Conservation (phyloP, 2,888 invertebrate genomes). For the Ormyrus rosae region DNA sequence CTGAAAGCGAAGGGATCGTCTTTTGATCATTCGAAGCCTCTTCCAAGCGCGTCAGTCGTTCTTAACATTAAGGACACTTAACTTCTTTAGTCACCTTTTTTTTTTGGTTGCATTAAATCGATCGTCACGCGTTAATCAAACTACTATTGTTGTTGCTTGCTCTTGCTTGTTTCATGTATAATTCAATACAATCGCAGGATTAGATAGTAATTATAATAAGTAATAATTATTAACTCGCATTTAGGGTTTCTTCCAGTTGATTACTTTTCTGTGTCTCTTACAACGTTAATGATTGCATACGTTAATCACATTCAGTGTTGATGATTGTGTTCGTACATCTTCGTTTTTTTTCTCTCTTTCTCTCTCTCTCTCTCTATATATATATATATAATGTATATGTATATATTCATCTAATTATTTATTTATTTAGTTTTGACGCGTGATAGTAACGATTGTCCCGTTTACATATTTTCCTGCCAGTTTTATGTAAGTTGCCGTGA, state of each 20-base stretch:
- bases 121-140: conserved; percentile 61
- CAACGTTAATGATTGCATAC: conserved; percentile 60
- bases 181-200: conserved; percentile 18
- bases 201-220: conserved; percentile 21
- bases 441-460: conserved; percentile 36
- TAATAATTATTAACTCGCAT: conserved; percentile 32
- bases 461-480: neutral
- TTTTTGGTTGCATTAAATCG: conserved; percentile 19
- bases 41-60: conserved; percentile 61
- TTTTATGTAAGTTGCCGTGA: conserved; percentile 27
- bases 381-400: too few species aligned
- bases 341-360: conserved; percentile 1
- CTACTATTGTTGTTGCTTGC: conserved; percentile 23
- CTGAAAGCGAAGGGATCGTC: conserved; percentile 11
- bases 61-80: conserved; percentile 75
- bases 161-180: conserved; percentile 11
- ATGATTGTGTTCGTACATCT: conserved; percentile 48
- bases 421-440: conserved; percentile 23
- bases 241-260: conserved; percentile 16
- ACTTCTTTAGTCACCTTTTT: conserved; percentile 68
- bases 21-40: conserved; percentile 15
- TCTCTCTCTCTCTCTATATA: too few species aligned
- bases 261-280: conserved; percentile 3
- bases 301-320: conserved; percentile 61
- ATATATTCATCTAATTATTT: too few species aligned